Evolutionary conservation across 1,140 invertebrate species (phyloP).

Genomic region (Diabrotica undecimpunctata): DNA sequence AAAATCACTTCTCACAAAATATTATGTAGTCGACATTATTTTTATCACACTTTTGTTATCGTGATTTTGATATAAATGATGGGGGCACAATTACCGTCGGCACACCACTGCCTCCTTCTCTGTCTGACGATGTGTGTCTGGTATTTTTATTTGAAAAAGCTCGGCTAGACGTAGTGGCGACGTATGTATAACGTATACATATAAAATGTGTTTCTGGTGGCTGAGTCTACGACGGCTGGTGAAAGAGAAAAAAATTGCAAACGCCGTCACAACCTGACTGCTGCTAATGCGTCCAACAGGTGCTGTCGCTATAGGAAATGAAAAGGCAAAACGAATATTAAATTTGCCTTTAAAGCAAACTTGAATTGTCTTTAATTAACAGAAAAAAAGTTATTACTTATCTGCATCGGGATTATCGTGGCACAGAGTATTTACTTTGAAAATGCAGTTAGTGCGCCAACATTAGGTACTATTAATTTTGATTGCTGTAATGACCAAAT

Average conservation of each 20-base stretch:
- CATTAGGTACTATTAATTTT: background rate
- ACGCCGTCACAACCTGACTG: background rate
- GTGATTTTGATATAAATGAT: too few species aligned
- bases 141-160: slow-evolving; percentile 15
- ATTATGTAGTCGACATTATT: too few species aligned
- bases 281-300: background rate
- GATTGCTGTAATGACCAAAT: too few species aligned
- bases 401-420: too few species aligned
- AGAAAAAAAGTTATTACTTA: too few species aligned
- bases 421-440: background rate
- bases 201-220: background rate
- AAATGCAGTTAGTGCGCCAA: background rate
- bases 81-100: too few species aligned
- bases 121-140: slow-evolving; percentile 11
- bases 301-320: background rate
- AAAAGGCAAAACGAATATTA: background rate
- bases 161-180: slow-evolving; percentile 13
- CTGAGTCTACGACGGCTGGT: background rate
- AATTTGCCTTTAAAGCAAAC: too few species aligned
- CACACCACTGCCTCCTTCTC: background rate
- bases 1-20: too few species aligned
- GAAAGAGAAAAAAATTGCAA: slow-evolving; percentile 1
- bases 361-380: too few species aligned
- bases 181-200: slow-evolving; percentile 2
- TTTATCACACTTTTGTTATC: too few species aligned